These are phyloP conservation scores for Betta splendens DNA, from an alignment of 2,797 vertebrate species.

Conservation along the genomic window DNA sequence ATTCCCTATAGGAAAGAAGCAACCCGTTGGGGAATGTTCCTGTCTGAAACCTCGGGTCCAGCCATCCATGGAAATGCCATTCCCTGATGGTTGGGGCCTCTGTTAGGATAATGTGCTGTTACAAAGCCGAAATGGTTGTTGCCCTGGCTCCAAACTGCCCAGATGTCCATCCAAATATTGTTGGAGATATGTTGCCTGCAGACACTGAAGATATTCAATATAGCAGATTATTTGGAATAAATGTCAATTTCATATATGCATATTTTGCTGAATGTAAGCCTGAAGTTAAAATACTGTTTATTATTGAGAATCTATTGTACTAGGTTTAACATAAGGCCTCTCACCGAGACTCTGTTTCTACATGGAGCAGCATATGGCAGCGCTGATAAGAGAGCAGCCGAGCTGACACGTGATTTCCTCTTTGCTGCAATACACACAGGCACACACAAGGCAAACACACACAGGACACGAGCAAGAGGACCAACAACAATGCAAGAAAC, in stretches of 20 bases:
- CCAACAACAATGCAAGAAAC: constrained; percentile 4
- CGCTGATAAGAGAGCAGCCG: constrained; percentile 45
- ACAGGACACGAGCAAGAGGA: constrained; percentile 3
- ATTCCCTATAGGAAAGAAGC: no score
- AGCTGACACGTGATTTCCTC: constrained; percentile 40
- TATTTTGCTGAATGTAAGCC: not conserved
- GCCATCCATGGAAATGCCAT: no score
- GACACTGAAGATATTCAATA: not conserved
- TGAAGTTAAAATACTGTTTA: not conserved
- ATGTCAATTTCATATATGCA: not conserved
- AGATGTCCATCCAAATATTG: no score
- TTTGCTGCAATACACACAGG: constrained; percentile 6
- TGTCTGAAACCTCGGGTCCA: no score
- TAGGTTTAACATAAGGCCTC: constrained; percentile 53
- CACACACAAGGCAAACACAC: constrained; percentile 14
- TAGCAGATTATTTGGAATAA: no score
- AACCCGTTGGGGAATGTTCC: no score
- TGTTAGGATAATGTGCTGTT: no score
- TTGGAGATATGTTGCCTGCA: constrained; percentile 14
- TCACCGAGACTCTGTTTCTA: constrained; percentile 57
- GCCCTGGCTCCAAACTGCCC: no score
- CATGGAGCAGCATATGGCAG: constrained; percentile 65
- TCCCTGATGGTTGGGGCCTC: no score
- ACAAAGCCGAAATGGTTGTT: no score
- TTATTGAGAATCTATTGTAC: constrained; percentile 5